Evolutionary conservation across 2,797 vertebrate species (phyloP).

Genomic region (Sebastolobus altivelis): DNA sequence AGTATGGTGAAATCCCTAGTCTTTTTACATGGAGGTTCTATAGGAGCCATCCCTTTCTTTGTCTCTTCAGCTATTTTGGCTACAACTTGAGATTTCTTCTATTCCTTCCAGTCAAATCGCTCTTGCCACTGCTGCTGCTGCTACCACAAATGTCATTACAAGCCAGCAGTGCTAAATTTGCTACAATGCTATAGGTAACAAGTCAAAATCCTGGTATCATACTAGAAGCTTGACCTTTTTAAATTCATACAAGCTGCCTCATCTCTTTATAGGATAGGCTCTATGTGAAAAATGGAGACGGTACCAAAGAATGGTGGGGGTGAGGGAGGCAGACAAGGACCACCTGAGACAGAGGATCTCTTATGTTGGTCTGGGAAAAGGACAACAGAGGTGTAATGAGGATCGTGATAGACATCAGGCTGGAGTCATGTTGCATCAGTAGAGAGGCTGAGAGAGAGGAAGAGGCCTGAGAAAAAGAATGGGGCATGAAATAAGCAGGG

Average conservation of each 20-base stretch:
- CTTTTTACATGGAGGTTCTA: not conserved
- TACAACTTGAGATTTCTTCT: not conserved
- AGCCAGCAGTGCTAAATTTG: slow-evolving; percentile 27
- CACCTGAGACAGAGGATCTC: slow-evolving; percentile 61
- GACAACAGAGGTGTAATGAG: slow-evolving; percentile 72
- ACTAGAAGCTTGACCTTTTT: slow-evolving; percentile 53
- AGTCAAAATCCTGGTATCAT: slow-evolving; percentile 29
- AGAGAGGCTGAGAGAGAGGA: slow-evolving; percentile 34
- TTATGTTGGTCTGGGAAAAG: slow-evolving; percentile 63
- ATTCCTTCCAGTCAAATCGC: not conserved
- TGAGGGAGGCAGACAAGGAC: slow-evolving; percentile 23
- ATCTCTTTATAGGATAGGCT: slow-evolving; percentile 26
- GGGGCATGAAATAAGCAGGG: slow-evolving; percentile 30
- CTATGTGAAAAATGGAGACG: slow-evolving; percentile 36
- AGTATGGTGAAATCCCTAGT: not conserved
- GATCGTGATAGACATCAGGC: slow-evolving; percentile 71
- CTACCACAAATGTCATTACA: slow-evolving; percentile 38
- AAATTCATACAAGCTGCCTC: slow-evolving; percentile 40
- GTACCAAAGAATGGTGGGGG: not conserved
- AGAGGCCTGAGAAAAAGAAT: slow-evolving; percentile 51
- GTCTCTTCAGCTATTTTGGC: not conserved
- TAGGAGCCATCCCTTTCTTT: not conserved
- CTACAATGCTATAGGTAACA: slow-evolving; percentile 20
- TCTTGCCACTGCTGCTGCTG: not conserved
- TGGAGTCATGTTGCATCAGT: slow-evolving; percentile 66